Conservation (phyloP, 2,888 invertebrate genomes). For the Cerastis leucographa region DNA sequence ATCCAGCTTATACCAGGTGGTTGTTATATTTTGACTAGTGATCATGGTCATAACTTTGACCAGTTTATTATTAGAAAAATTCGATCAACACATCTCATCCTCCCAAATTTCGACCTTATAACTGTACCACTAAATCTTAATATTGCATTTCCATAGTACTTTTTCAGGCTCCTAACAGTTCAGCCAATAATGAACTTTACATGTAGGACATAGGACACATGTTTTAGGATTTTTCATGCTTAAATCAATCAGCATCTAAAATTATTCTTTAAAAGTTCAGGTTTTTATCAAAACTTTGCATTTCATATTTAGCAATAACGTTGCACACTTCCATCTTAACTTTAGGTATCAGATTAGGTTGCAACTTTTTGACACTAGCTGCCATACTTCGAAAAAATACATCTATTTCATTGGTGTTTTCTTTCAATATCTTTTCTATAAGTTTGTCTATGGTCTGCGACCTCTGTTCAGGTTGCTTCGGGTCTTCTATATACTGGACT, state of each 20-base stretch:
- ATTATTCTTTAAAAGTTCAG: conserved; percentile 52
- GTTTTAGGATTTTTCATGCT: conserved; percentile 17
- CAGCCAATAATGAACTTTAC: conserved; percentile 12
- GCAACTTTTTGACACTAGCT: conserved; percentile 87
- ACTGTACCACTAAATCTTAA: conserved; percentile 24
- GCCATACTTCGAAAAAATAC: conserved; percentile 89
- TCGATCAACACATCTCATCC: conserved; percentile 2
- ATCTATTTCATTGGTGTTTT: conserved; percentile 88
- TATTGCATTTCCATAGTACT: conserved; percentile 42
- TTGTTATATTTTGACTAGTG: conserved; percentile 43
- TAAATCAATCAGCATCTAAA: not conserved
- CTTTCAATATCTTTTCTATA: conserved; percentile 86
- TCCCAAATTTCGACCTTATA: conserved; percentile 9
- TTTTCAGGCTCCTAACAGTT: conserved; percentile 11
- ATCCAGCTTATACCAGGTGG: conserved; percentile 34
- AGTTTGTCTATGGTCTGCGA: conserved; percentile 85
- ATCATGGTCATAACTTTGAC: conserved; percentile 12
- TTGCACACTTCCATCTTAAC: conserved; percentile 89
- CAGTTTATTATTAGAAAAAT: conserved; percentile 20
- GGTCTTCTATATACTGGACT: conserved; percentile 83
- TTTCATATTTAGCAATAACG: conserved; percentile 89
- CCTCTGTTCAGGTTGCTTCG: conserved; percentile 78
- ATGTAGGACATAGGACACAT: conserved; percentile 15
- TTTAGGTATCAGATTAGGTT: conserved; percentile 88
- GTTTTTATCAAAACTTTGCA: conserved; percentile 87